phyloP scores from a whole-genome alignment of 2,888 invertebrate species.

The Aromia moschata region DNA sequence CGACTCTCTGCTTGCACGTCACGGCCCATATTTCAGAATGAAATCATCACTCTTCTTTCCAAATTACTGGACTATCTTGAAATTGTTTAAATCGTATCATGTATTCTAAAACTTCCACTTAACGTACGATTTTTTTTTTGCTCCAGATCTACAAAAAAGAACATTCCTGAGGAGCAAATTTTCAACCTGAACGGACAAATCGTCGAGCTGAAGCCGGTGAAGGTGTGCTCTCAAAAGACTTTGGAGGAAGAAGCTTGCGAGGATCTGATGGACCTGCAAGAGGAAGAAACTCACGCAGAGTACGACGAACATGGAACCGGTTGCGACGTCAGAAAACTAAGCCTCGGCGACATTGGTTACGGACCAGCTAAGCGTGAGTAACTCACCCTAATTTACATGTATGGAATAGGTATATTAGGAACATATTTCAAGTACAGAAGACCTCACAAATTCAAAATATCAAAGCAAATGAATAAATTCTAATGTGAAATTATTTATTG shows the following conservation, averaged over 20 bases:
- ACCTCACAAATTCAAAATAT: background rate
- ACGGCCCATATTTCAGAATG: too few relatives aligned
- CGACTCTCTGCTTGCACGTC: too few relatives aligned
- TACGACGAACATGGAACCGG: slow-evolving; percentile 23
- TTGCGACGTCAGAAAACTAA: slow-evolving; percentile 48
- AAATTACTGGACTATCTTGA: too few relatives aligned
- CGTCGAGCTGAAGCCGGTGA: slow-evolving; percentile 62
- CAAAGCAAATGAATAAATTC: too few relatives aligned
- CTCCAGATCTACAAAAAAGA: slow-evolving; percentile 34
- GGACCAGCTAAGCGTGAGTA: slow-evolving; percentile 58
- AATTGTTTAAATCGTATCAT: too few relatives aligned
- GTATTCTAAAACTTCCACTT: too few relatives aligned
- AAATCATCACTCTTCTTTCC: too few relatives aligned
- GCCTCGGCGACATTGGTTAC: slow-evolving; percentile 64
- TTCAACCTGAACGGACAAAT: slow-evolving; percentile 65
- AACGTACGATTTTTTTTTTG: too few relatives aligned
- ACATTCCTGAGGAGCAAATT: slow-evolving; percentile 65
- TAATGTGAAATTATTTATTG: too few relatives aligned
- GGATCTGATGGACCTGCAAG: slow-evolving; percentile 49
- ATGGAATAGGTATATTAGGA: background rate
- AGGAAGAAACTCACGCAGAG: slow-evolving; percentile 40
- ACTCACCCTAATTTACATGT: background rate
- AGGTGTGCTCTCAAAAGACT: slow-evolving; percentile 24
- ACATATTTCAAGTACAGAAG: background rate
- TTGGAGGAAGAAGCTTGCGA: slow-evolving; percentile 56